Evolutionary conservation across 2,888 invertebrate genomes (phyloP), one percentile per base, ranked within the genome.

Genomic region (Argyra leucocephala): DNA sequence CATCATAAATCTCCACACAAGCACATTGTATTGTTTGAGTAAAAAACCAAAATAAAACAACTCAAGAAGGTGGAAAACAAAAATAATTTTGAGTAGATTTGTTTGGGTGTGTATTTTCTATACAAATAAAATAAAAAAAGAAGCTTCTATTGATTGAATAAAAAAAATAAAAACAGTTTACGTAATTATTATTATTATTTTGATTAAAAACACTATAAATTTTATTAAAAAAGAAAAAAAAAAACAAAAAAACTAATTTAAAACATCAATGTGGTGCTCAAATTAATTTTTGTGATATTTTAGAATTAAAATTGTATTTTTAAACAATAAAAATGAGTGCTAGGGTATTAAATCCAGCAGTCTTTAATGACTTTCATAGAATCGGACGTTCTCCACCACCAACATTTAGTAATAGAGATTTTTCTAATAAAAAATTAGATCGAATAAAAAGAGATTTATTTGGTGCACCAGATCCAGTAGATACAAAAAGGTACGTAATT

Each of bases 361-460:
- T 75, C 63, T 68, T 75, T 59, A 73, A 72, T 36, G 78, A 78
- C 66, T 72, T 78, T 67, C 75, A 75, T 69, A 76, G 75, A 69
- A 71, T 78, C 67, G 73, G 73, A 61, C 72, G 71, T 7, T 70
- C 73, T 64, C 73, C 74, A 58, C 73, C 73, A 18, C 66, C 71
- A 61, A 63, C 69, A n/a, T 65, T 76, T 18, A 70, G 69, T 61
- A n/a, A n/a, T n/a, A 73, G 74, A 60, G 76, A 73, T 69, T 57
- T 74, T 22, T 71, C 76, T 65, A 74, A 71, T 58, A 70, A 72
- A 3, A 76, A 78, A 66, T 62, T 77, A 66, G 74, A 76, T 67
- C 73, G 75, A 67, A 75, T 78, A 61, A 79, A 78, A 71, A 76
- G 75, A 63, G 76, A 79, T 73, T 74, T 79, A 1, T 79, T 79